These are phyloP conservation scores for Nyctibius grandis DNA, from an alignment of 2,797 vertebrate genomes.

Conservation along the genomic window DNA sequence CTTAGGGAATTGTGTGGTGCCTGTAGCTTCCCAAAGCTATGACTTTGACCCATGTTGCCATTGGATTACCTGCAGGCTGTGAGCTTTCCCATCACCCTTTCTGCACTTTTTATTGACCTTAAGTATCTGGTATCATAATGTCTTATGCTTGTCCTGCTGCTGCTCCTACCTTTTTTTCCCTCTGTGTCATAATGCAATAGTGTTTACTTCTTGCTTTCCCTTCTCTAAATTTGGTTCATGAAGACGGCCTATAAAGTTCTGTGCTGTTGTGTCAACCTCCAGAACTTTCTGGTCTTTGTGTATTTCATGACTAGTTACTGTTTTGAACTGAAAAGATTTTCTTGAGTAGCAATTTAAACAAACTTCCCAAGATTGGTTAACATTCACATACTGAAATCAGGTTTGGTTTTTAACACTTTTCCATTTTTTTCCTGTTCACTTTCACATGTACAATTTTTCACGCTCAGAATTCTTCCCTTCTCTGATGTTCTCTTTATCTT, in stretches of 20 bases:
- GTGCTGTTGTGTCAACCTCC: background rate
- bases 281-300: background rate
- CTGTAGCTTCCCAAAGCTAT: background rate
- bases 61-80: background rate
- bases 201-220: background rate
- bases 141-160: background rate
- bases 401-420: background rate
- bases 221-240: background rate
- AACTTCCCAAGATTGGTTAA: background rate
- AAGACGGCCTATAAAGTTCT: background rate
- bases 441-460: background rate
- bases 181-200: background rate
- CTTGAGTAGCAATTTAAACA: background rate
- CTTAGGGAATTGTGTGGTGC: background rate
- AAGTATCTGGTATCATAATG: background rate
- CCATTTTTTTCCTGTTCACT: background rate
- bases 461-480: background rate
- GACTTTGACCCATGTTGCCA: background rate
- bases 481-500: background rate
- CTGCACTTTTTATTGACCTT: background rate
- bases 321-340: background rate
- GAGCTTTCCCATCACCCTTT: background rate
- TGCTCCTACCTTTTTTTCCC: background rate
- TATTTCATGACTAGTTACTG: background rate
- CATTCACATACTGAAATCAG: background rate